These are phyloP conservation scores for Polyommatus iphigenia DNA, from an alignment of 2,888 invertebrate genomes.

Conservation along the genomic window DNA sequence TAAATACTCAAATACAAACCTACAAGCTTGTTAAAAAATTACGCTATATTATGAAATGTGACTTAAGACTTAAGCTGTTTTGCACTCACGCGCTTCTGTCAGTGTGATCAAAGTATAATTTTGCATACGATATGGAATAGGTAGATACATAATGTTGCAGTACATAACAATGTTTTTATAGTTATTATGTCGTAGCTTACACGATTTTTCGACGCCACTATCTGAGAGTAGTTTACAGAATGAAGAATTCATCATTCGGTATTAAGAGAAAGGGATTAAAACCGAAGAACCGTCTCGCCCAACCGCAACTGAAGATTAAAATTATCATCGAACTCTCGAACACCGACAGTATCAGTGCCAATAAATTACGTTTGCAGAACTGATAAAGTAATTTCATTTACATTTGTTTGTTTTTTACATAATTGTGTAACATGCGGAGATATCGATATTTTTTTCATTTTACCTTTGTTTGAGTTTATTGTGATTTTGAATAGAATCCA, in stretches of 20 bases:
- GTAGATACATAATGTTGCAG: too few species aligned
- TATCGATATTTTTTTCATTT: background rate
- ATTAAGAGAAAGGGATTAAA: slow-evolving; percentile 5
- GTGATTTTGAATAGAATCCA: background rate
- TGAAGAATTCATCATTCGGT: slow-evolving; percentile 6
- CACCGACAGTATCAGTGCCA: slow-evolving; percentile 62
- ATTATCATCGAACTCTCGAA: slow-evolving; percentile 61
- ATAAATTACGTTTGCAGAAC: slow-evolving; percentile 62
- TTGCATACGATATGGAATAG: too few species aligned
- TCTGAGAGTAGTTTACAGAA: background rate
- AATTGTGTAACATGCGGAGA: background rate
- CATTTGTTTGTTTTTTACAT: slow-evolving; percentile 40
- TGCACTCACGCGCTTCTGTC: too few species aligned
- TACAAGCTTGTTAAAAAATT: too few species aligned
- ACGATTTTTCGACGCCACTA: background rate
- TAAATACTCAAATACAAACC: too few species aligned
- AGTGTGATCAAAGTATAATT: too few species aligned
- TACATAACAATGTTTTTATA: too few species aligned
- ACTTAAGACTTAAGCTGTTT: too few species aligned
- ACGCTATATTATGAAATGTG: too few species aligned
- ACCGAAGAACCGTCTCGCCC: slow-evolving; percentile 45
- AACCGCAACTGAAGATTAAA: slow-evolving; percentile 54
- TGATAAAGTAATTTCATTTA: slow-evolving; percentile 60
- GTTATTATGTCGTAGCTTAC: background rate
- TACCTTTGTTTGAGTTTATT: background rate